phyloP scores from a whole-genome alignment of 2,888 invertebrate species.

The Calameuta filiformis region DNA sequence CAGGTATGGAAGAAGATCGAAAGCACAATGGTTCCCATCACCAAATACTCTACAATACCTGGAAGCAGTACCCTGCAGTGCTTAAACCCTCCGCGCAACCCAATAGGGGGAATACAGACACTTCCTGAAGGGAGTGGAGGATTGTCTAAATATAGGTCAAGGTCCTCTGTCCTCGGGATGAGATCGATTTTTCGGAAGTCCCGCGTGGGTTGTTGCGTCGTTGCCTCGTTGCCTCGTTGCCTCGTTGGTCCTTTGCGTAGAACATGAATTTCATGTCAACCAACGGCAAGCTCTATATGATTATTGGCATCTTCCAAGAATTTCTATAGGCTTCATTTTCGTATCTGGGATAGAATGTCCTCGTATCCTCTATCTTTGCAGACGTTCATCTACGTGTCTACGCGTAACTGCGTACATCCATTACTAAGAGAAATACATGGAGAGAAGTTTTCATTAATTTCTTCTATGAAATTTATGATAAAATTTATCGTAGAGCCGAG shows the following conservation, averaged over 20 bases:
- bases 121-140: constrained; percentile 1
- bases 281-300: background rate
- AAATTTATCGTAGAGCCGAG: too few relatives aligned
- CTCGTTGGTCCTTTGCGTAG: background rate
- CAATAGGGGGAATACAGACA: background rate
- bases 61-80: background rate
- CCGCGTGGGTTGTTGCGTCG: background rate
- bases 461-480: too few relatives aligned
- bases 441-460: too few relatives aligned
- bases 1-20: background rate
- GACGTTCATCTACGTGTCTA: background rate
- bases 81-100: background rate
- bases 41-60: background rate
- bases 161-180: constrained; percentile 5
- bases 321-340: background rate
- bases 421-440: too few relatives aligned
- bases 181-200: constrained; percentile 10
- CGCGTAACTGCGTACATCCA: background rate
- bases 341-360: background rate
- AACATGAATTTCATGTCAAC: background rate
- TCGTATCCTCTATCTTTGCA: background rate
- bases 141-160: constrained; percentile 8
- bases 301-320: background rate
- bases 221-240: background rate
- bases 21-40: background rate